phyloP scores from a whole-genome alignment of 1,140 invertebrate species.

The Drosophila leontia region DNA sequence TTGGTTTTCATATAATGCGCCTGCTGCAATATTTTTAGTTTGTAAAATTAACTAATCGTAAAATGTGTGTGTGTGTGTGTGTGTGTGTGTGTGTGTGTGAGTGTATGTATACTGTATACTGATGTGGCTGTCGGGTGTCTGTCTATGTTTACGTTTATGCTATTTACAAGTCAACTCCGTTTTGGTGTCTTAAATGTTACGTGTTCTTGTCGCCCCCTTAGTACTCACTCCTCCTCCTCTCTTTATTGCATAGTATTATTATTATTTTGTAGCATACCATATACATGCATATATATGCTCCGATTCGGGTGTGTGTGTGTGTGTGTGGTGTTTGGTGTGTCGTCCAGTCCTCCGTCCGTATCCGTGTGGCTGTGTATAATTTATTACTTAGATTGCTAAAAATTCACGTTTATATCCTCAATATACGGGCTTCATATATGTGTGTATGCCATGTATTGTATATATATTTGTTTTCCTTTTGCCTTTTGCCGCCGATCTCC shows the following conservation, averaged over 20 bases:
- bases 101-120: slow-evolving; percentile 45
- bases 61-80: slow-evolving; percentile 66
- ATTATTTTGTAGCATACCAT: slow-evolving; percentile 50
- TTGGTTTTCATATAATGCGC: slow-evolving; percentile 68
- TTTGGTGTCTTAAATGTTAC: slow-evolving; percentile 46
- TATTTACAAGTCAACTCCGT: slow-evolving; percentile 68
- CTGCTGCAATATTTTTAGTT: slow-evolving; percentile 60
- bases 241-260: slow-evolving; percentile 64
- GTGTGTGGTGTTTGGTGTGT: slow-evolving; percentile 15
- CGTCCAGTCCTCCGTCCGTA: slow-evolving; percentile 24
- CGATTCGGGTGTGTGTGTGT: slow-evolving; percentile 12
- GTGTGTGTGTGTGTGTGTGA: slow-evolving; percentile 29
- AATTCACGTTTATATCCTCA: slow-evolving; percentile 83
- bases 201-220: slow-evolving; percentile 53
- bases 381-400: slow-evolving; percentile 76
- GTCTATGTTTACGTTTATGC: slow-evolving; percentile 15
- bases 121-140: slow-evolving; percentile 27
- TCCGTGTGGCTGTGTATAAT: slow-evolving; percentile 47
- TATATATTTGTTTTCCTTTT: slow-evolving; percentile 54
- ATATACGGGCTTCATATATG: slow-evolving; percentile 75
- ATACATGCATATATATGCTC: slow-evolving; percentile 25
- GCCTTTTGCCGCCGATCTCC: slow-evolving; percentile 2
- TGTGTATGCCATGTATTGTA: slow-evolving; percentile 73
- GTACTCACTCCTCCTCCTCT: slow-evolving; percentile 51
- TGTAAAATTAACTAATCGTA: slow-evolving; percentile 79